Evolutionary conservation across 1,140 invertebrate species (phyloP), one percentile per base, ranked within the genome.

Genomic region (Hesperophylax magnus): DNA sequence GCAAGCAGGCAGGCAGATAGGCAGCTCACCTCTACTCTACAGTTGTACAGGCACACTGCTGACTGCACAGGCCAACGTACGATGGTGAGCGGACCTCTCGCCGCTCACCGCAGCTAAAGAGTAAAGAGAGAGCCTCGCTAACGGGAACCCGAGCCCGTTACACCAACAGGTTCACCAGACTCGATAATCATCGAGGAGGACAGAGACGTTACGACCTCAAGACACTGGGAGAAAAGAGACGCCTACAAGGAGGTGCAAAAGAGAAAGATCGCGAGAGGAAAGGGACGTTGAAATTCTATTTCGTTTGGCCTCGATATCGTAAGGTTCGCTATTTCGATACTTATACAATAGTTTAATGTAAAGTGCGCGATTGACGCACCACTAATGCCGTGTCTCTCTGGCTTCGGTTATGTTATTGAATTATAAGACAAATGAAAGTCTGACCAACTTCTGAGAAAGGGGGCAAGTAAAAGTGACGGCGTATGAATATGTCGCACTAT

Each of bases 91-190:
- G 9, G 67, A 72, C 34, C 52, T 8, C n/a, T 17, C 71, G 14
- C 9, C 22, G 39, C 22, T 24, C n/a, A n/a, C n/a, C n/a, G n/a
- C n/a, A n/a, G n/a, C n/a, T n/a, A 14, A 24, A 47, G 39, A 47
- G 14, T 18, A 39, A 39, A 69, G 87, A 87, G 87, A 86, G 85
- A 80, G 67, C 69, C 76, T 56, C 84, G 60, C 77, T 63, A 65
- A 77, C 75, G 78, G 78, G 80, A 83, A 53, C 77, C 53, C 61
- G 81, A 74, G 78, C 78, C 65, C 84, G 82, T 81, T 78, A 74
- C 54, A 52, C 27, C 39, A 34, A 58, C 56, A 72, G 75, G 71
- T 31, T 34, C 78, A 54, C 67, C 53, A 52, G 52, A 31, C 61
- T 31, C 76, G 47, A 24, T 20, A 31, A 24, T 24, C 15, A 60